These are phyloP conservation scores for Oscheius sp. DNA, from an alignment of 1,140 invertebrate species.

Conservation along the genomic window DNA sequence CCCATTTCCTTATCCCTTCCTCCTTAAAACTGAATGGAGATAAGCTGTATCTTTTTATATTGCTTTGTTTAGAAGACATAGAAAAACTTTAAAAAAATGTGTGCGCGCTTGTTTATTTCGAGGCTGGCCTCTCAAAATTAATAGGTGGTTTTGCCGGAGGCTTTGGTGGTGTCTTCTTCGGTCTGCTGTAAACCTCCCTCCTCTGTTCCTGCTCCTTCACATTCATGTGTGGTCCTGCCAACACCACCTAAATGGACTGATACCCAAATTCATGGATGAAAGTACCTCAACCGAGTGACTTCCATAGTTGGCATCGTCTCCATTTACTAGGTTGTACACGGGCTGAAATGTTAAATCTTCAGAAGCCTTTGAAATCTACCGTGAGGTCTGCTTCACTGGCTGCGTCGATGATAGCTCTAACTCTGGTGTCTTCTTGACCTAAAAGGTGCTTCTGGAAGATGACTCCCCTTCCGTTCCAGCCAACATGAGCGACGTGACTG, in stretches of 20 bases:
- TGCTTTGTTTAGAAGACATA: too few relatives aligned
- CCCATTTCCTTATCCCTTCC: too few relatives aligned
- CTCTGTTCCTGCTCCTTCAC: not conserved
- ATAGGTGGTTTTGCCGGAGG: not conserved
- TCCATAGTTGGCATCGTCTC: slow-evolving; percentile 7
- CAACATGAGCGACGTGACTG: slow-evolving; percentile 41
- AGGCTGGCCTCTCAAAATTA: not conserved
- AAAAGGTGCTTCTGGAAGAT: slow-evolving; percentile 30
- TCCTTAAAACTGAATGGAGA: too few relatives aligned
- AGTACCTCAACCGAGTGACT: slow-evolving; percentile 14
- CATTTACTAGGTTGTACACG: slow-evolving; percentile 23
- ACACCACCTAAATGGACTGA: not conserved
- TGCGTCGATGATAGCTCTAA: slow-evolving; percentile 30
- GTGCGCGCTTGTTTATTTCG: too few relatives aligned
- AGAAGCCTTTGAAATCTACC: not conserved
- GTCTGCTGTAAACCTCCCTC: not conserved
- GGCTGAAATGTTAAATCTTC: not conserved
- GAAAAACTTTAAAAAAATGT: too few relatives aligned
- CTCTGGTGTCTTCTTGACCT: slow-evolving; percentile 19
- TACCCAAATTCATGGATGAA: not conserved
- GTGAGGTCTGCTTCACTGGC: slow-evolving; percentile 27
- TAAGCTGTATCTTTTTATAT: too few relatives aligned
- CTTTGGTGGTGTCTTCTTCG: not conserved
- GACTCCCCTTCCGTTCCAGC: slow-evolving; percentile 35
- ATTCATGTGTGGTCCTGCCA: slow-evolving; percentile 5